These are phyloP conservation scores for Cryptoblepharus egeriae DNA, from an alignment of 2,797 vertebrate species.

Conservation along the genomic window DNA sequence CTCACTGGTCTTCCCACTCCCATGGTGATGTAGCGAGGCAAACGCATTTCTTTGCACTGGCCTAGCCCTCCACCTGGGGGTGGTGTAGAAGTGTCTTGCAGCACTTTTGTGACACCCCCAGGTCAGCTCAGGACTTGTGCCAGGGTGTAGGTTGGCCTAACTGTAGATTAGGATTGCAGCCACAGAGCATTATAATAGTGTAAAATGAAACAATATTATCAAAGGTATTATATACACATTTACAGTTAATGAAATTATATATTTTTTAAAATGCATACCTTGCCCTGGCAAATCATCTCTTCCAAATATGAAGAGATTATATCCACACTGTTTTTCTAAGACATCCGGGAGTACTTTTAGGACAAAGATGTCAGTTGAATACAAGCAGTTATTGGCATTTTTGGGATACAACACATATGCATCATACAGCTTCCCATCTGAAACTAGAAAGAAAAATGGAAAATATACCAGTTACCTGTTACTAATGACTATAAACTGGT, in stretches of 20 bases:
- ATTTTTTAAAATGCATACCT: constrained; percentile 77
- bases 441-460: constrained; percentile 72
- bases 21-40: no score
- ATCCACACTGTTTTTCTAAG: constrained; percentile 87
- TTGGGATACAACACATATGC: constrained; percentile 89
- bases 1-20: no score
- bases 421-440: constrained; percentile 88
- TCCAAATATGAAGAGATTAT: constrained; percentile 89
- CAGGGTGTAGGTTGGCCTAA: no score
- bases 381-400: constrained; percentile 66
- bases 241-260: not conserved
- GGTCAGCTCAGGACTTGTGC: no score
- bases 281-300: constrained; percentile 87
- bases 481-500: not conserved
- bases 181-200: no score
- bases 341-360: constrained; percentile 86
- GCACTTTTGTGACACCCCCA: no score
- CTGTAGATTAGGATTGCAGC: no score
- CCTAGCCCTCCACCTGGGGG: no score
- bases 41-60: no score
- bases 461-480: not conserved
- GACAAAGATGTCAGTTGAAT: constrained; percentile 84
- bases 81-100: no score
- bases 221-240: not conserved
- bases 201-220: no score